These are phyloP conservation scores for Thomomys bottae DNA, from an alignment of 2,113 vertebrate genomes.

Conservation along the genomic window DNA sequence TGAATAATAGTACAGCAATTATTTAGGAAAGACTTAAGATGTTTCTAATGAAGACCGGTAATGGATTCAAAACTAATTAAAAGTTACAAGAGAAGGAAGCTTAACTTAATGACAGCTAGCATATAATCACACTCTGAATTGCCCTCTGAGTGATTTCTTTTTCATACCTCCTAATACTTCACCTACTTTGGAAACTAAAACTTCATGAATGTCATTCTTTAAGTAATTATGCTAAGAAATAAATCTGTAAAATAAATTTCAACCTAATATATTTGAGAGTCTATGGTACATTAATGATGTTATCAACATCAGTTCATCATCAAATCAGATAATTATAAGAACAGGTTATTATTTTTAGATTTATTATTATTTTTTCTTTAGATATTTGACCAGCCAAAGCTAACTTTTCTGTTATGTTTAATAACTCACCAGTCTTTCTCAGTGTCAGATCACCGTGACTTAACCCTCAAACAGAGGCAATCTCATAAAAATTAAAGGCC, in stretches of 20 bases:
- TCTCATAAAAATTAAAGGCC: constrained; percentile 69
- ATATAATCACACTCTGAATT: background rate
- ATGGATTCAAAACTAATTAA: constrained; percentile 17
- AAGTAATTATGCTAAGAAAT: background rate
- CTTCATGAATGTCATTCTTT: background rate
- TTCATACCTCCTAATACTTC: background rate
- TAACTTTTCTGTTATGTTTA: constrained; percentile 24
- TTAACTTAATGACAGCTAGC: background rate
- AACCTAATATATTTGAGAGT: background rate
- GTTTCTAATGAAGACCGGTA: background rate
- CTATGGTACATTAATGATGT: background rate
- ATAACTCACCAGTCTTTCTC: constrained; percentile 41
- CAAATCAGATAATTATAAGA: background rate
- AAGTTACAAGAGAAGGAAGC: background rate
- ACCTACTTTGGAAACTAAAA: background rate
- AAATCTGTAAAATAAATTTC: too few species aligned
- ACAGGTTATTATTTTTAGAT: too few species aligned
- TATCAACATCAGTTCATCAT: background rate
- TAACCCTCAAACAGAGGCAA: constrained; percentile 41
- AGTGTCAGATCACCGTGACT: constrained; percentile 14
- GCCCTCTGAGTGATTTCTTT: background rate
- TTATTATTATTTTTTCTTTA: background rate
- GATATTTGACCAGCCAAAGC: background rate
- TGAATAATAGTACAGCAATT: background rate
- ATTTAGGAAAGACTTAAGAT: background rate